Conservation (phyloP, 2,797 vertebrate genomes). For the Atherinosoma microstoma region DNA sequence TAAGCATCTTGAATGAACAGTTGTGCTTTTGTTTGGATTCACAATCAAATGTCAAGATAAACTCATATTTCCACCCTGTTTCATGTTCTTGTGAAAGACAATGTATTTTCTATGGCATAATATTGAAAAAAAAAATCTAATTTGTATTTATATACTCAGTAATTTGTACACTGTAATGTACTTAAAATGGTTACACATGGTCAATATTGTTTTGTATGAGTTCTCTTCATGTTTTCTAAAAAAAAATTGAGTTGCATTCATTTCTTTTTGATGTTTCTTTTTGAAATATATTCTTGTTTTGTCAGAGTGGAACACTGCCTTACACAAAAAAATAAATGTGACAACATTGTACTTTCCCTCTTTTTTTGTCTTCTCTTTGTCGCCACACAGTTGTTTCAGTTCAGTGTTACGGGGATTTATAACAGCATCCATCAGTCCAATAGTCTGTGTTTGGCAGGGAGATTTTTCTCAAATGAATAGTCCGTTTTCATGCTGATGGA, state of each 20-base stretch:
- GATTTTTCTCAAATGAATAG: not conserved
- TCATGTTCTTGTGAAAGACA: constrained; percentile 38
- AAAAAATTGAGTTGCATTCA: constrained; percentile 22
- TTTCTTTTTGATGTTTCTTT: constrained; percentile 30
- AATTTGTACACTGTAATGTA: constrained; percentile 65
- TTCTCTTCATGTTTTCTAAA: constrained; percentile 19
- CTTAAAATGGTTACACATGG: constrained; percentile 44
- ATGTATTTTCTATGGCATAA: constrained; percentile 47
- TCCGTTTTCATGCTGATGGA: not conserved
- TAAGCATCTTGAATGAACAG: constrained; percentile 32
- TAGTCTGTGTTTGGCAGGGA: not conserved
- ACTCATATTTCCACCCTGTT: constrained; percentile 30
- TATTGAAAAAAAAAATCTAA: constrained; percentile 42
- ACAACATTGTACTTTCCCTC: constrained; percentile 9
- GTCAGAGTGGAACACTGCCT: constrained; percentile 74
- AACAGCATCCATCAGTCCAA: not conserved
- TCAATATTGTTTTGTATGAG: constrained; percentile 21
- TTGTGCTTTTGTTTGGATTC: constrained; percentile 35
- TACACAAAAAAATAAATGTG: constrained; percentile 69
- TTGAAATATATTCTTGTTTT: constrained; percentile 54
- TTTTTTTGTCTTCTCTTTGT: constrained; percentile 20
- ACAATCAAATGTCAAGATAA: constrained; percentile 30
- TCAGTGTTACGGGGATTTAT: not conserved
- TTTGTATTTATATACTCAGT: constrained; percentile 75
- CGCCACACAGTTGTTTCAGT: not conserved